Base-by-base conservation (phyloP, 2,113 vertebrate genomes). In the Uria lomvia region DNA sequence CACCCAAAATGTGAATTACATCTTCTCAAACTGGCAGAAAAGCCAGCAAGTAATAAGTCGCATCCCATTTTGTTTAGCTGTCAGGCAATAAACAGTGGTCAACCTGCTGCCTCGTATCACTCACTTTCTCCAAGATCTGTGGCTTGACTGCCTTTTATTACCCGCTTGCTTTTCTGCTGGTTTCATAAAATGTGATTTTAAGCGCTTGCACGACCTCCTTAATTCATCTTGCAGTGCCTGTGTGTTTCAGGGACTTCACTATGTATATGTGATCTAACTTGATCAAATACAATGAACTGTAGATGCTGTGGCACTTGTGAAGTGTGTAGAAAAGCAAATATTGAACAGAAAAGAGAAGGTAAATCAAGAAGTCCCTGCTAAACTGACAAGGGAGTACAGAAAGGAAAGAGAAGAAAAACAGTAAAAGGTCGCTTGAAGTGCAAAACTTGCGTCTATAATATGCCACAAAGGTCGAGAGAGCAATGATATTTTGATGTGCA, bases 271-370 rank as follows among this genome's bases (percentile, higher is more conserved):
- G 75, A 82, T 92, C 73, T 94, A 90, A 67, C 84, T 94, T 92
- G 88, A 90, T 92, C 96, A 96, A 87, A 94, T 87, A 93, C n/a
- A 88, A 92, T 91, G 83, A 93, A 87, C 75, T 92, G 78, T 58
- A 90, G 92, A 67, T 79, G 18, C 59, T 71, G 42, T 78, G 86
- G 80, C 66, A 77, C 86, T 90, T 74, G 56, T 53, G 72, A 86
- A 76, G 52, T 80, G 55, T 40, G 68, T 78, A 86, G 91, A 90
- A 97, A 96, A 92, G 16, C 72, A 89, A 94, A 92, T 95, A 95
- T 92, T 97, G 80, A 95, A 83, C 7, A 4, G 38, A 67, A 77
- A 79, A 94, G 43, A 66, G 59, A 96, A 88, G 32, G 67, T 91
- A 94, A 93, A 91, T 88, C 80, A 88, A 73, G 65, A 77, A 82